Percentiles rank a stretch among this genome's conserved stretches.
These are phyloP conservation scores for Brachycybe producta DNA, from an alignment of 2,888 invertebrate species.

Conservation along the genomic window DNA sequence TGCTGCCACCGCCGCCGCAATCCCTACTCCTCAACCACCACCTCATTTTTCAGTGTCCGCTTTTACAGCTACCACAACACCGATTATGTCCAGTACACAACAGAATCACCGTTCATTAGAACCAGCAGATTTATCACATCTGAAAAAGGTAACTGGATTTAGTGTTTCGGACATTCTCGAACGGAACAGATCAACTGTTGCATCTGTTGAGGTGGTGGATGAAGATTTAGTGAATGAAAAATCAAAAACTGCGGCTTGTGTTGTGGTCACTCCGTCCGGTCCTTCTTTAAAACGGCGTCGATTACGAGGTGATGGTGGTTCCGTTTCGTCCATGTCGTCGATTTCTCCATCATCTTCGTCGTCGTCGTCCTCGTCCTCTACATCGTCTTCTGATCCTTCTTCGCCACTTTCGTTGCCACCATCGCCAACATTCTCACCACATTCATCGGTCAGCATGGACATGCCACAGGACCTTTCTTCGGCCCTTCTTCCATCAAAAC, in stretches of 20 bases:
- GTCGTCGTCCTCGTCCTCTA: background rate
- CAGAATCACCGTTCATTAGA: background rate
- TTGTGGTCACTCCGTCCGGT: background rate
- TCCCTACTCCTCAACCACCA: background rate
- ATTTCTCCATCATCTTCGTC: background rate
- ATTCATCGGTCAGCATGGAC: background rate
- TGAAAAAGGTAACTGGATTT: background rate
- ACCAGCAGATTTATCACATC: no score
- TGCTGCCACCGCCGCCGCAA: no score
- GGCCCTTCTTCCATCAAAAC: background rate
- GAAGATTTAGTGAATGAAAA: background rate
- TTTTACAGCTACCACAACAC: background rate
- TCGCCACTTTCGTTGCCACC: background rate
- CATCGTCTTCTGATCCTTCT: background rate
- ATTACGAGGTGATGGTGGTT: background rate
- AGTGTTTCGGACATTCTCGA: constrained; percentile 8
- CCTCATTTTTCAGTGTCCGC: constrained; percentile 2
- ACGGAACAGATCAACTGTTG: background rate
- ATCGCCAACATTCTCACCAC: background rate
- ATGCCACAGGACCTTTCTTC: no score
- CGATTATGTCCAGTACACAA: no score
- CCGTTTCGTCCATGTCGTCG: background rate
- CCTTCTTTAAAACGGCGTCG: background rate
- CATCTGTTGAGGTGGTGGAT: no score
- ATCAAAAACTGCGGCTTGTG: constrained; percentile 4